These are phyloP conservation scores for Pammene aurita DNA, from an alignment of 2,888 invertebrate genomes.

Conservation along the genomic window DNA sequence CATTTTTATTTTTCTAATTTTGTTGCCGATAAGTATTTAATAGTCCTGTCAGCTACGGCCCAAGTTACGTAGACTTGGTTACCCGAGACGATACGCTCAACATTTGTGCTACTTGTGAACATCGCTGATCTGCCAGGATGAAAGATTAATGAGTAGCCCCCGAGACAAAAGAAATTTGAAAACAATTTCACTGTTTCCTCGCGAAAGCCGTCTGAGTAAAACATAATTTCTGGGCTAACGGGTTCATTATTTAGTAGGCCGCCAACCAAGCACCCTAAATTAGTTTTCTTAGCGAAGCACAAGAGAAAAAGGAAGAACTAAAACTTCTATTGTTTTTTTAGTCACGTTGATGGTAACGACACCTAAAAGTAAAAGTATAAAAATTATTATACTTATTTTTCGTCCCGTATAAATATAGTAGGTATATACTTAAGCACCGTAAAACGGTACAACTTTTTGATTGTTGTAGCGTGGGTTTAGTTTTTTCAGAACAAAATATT, in stretches of 20 bases:
- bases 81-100: background rate
- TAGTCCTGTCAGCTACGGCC: too few species aligned
- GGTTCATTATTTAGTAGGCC: conserved; percentile 21
- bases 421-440: too few species aligned
- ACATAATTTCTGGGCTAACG: background rate
- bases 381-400: too few species aligned
- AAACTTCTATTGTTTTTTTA: background rate
- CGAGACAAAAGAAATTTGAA: conserved; percentile 33
- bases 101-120: background rate
- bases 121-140: conserved; percentile 47
- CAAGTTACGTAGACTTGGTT: background rate
- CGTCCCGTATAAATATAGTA: too few species aligned
- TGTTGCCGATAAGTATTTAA: too few species aligned
- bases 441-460: too few species aligned
- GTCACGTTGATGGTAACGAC: background rate
- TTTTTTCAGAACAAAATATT: too few species aligned
- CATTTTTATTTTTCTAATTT: too few species aligned
- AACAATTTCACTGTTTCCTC: conserved; percentile 32
- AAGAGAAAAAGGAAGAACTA: background rate
- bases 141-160: conserved; percentile 58
- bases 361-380: too few species aligned
- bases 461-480: too few species aligned
- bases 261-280: background rate
- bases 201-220: conserved; percentile 3
- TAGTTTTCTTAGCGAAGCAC: background rate